Evolutionary conservation across 2,113 vertebrate species (phyloP).

Genomic region (Melanerpes aurifrons): DNA sequence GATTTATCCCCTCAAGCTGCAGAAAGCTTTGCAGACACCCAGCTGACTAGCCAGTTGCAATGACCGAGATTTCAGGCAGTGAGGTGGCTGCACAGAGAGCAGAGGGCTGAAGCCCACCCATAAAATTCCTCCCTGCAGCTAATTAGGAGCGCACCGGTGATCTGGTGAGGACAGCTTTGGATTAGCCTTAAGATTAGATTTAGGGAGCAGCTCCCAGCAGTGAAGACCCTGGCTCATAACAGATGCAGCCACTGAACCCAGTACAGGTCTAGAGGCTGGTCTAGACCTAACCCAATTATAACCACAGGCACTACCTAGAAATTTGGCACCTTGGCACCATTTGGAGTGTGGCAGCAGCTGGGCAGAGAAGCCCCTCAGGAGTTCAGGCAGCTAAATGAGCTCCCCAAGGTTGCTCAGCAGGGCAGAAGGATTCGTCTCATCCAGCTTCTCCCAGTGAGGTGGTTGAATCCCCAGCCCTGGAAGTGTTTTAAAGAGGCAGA

Average conservation of each 20-base stretch:
- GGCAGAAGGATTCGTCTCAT: background rate
- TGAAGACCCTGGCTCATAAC: background rate
- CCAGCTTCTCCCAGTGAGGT: background rate
- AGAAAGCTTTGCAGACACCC: background rate
- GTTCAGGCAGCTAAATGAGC: background rate
- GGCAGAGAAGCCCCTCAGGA: background rate
- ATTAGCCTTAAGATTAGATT: background rate
- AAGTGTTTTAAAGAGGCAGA: too few species aligned
- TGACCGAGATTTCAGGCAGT: accelerated
- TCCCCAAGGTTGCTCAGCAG: background rate
- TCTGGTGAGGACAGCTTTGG: background rate
- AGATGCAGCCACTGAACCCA: background rate
- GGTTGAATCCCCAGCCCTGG: too few species aligned
- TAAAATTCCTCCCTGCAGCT: background rate
- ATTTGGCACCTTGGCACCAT: accelerated
- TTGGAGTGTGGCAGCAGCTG: background rate
- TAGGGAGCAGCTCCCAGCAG: background rate
- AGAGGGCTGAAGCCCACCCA: background rate
- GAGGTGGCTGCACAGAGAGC: background rate
- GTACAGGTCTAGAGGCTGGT: background rate
- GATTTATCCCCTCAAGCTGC: background rate
- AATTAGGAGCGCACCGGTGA: accelerated
- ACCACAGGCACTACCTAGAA: background rate
- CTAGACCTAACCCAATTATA: slow-evolving; percentile 3
- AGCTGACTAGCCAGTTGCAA: background rate